Evolutionary conservation across 2,888 invertebrate genomes (phyloP).

Genomic region (Eupithecia exiguata): DNA sequence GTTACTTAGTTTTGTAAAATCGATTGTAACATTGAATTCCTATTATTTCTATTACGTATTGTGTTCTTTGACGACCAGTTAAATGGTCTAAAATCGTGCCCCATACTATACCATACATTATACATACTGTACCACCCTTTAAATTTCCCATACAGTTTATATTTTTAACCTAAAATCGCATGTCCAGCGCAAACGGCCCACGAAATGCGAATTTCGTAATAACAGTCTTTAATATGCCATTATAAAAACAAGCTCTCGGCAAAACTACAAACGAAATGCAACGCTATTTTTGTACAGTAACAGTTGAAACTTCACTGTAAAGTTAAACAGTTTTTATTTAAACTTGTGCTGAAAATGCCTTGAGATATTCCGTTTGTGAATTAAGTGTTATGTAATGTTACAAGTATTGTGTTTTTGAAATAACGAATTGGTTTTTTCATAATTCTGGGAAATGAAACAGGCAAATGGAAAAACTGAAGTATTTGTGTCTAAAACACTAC

Average conservation of each 20-base stretch:
- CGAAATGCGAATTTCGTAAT: conserved; percentile 66
- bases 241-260: conserved; percentile 58
- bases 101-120: conserved; percentile 6
- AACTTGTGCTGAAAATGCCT: conserved; percentile 4
- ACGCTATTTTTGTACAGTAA: conserved; percentile 7
- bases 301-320: conserved; percentile 12
- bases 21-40: background rate
- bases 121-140: background rate
- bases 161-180: conserved; percentile 63
- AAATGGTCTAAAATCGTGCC: background rate
- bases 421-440: background rate
- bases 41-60: too few relatives aligned
- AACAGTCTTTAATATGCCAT: conserved; percentile 64
- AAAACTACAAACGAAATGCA: conserved; percentile 21
- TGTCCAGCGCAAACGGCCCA: conserved; percentile 59
- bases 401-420: conserved; percentile 7
- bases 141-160: conserved; percentile 35
- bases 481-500: background rate
- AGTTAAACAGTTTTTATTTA: background rate
- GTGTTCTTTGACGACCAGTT: too few relatives aligned
- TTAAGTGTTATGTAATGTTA: conserved; percentile 13
- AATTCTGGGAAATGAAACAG: background rate
- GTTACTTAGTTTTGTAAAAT: background rate
- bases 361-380: conserved; percentile 13
- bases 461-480: background rate